Conservation (phyloP, 2,888 invertebrate species). For the Drosophila anomalata region DNA sequence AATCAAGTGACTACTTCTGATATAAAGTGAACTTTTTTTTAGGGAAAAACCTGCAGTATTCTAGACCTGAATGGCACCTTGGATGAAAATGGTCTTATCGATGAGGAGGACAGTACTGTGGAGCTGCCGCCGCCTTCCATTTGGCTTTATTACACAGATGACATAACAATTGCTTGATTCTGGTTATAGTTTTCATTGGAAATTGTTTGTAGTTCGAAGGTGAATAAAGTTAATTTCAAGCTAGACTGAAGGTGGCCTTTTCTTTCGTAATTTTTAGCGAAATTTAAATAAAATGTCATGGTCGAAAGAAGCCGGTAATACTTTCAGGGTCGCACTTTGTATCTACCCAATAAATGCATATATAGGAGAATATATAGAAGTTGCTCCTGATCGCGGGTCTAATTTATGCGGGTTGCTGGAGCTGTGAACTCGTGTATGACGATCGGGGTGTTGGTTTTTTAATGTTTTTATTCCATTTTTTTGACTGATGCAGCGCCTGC, state of each 20-base stretch:
- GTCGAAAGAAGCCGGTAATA: slow-evolving; percentile 67
- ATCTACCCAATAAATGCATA: slow-evolving; percentile 43
- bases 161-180: slow-evolving; percentile 81
- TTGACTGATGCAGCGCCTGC: slow-evolving; percentile 60
- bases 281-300: slow-evolving; percentile 62
- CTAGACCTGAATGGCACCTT: slow-evolving; percentile 76
- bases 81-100: slow-evolving; percentile 79
- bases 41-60: slow-evolving; percentile 61
- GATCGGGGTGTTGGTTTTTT: slow-evolving; percentile 37
- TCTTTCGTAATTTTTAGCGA: slow-evolving; percentile 43
- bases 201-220: slow-evolving; percentile 54
- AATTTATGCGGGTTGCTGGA: slow-evolving; percentile 49
- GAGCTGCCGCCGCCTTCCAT: slow-evolving; percentile 79
- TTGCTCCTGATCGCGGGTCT: slow-evolving; percentile 34
- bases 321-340: slow-evolving; percentile 55
- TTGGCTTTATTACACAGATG: slow-evolving; percentile 83
- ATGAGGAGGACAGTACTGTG: slow-evolving; percentile 67
- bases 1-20: neutral
- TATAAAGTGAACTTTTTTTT: neutral
- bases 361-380: slow-evolving; percentile 11
- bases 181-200: slow-evolving; percentile 34
- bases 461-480: slow-evolving; percentile 7
- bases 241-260: slow-evolving; percentile 49
- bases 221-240: slow-evolving; percentile 67
- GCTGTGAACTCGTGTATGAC: slow-evolving; percentile 75